Base-by-base conservation (phyloP, 2,888 invertebrate species). In the Lasioglossum vierecki region DNA sequence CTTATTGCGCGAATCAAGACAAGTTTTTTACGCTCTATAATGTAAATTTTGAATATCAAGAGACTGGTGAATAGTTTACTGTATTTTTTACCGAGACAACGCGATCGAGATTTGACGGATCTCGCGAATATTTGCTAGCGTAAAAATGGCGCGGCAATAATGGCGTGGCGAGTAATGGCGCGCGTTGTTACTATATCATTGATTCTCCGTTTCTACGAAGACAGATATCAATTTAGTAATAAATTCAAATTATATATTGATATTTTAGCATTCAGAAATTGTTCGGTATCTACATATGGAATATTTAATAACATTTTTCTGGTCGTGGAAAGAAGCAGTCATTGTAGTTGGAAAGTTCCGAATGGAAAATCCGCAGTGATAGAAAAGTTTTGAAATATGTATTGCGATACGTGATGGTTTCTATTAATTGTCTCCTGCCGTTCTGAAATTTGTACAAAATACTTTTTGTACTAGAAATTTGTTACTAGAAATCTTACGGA, bases 101-200 rank as follows among this genome's bases (percentile, higher is more conserved):
- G 30, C 30, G 35, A 30, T 18, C 35, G 8, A 35, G 18, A 35
- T 66, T 35, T 35, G 18, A 35, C 2, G 22, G 8, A 35, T 66
- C 35, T 66, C 18, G 30, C 13, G 30, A 30, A 66, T 35, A 35
- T 35, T 63, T 30, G 30, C 26, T 30, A 0, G 18, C 66, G 35
- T 66, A 66, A 35, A 66, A 66, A 66, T 66, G 66, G 35, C 66
- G 66, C 66, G 35, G 66, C 66, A 35, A 63, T 63, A 15, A 15
- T 6, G 63, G 35, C 8, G 30, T 66, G 35, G 35, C 35, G 66
- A 66, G 22, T 22, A 66, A 35, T 35, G 66, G 66, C 35, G 66
- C 18, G 35, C 35, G 66, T 35, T 66, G 18, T 35, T 22, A 22
- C 18, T 18, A 35, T 22, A 35, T 18, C 63, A 35, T 35, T 66